These are phyloP conservation scores for Drosophila aldrichi DNA, from an alignment of 2,888 invertebrate genomes.

Conservation along the genomic window DNA sequence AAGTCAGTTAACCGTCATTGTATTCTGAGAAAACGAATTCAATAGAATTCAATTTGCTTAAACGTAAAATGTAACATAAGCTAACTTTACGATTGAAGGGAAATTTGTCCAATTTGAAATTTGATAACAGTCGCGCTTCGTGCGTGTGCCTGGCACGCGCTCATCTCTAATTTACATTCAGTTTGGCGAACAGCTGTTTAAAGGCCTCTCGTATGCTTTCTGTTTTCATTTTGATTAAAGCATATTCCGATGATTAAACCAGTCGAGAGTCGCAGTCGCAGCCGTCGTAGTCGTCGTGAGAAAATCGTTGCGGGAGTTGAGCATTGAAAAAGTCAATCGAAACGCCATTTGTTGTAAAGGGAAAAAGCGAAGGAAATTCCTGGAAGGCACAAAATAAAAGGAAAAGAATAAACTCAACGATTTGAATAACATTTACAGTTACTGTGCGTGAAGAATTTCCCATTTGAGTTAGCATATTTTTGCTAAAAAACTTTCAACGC, in stretches of 20 bases:
- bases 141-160: constrained; percentile 19
- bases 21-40: neutral
- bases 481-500: constrained; percentile 17
- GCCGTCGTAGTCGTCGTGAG: constrained; percentile 38
- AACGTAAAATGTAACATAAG: neutral
- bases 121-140: neutral
- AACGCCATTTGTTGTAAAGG: constrained; percentile 15
- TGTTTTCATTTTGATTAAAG: constrained; percentile 79
- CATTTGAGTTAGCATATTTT: neutral
- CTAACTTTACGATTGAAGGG: neutral
- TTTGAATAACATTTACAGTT: constrained; percentile 4
- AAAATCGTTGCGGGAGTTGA: constrained; percentile 44
- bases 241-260: constrained; percentile 74
- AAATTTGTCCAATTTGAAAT: neutral
- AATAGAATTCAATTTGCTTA: neutral
- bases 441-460: constrained; percentile 4
- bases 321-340: constrained; percentile 32
- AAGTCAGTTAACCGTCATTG: too few relatives aligned
- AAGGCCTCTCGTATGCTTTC: constrained; percentile 71
- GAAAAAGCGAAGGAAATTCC: neutral
- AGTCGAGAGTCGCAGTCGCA: constrained; percentile 61
- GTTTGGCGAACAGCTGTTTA: constrained; percentile 67
- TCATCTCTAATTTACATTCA: constrained; percentile 48
- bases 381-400: neutral
- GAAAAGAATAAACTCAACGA: constrained; percentile 13